Evolutionary conservation across 1,140 invertebrate species (phyloP), one percentile per base, ranked within the genome.

Genomic region (Zophobas morio): DNA sequence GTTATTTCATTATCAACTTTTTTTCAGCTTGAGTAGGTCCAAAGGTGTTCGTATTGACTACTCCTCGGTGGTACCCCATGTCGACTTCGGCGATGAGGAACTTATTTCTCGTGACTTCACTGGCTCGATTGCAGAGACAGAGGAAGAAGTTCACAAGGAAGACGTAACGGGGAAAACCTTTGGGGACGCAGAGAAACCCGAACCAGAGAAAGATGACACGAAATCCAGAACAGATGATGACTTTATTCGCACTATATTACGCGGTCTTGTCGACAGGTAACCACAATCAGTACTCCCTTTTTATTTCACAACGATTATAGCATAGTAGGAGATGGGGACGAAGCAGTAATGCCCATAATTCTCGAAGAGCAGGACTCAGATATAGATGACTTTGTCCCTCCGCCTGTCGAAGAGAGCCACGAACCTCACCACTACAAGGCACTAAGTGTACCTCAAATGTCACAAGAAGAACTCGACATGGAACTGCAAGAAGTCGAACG

Each of bases 31-130:
- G 8, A 33, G 6, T 60, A 60, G 51, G 35, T 56, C 71, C 1
- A 66, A 66, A 33, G 60, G 39, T 6, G 71, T 73, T n/a, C 47
- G 71, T n/a, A 53, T 73, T 33, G 71, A 73, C 34, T 73, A 54
- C 35, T 20, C 37, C 1, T 54, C 71, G 1, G 49, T 73, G 39
- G 39, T 54, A 54, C 71, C 71, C 0, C 71, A 73, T 39, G 71
- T 73, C 1, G 71, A 73, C 33, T 73, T 73, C 51, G 71, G 54
- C 8, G 60, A 33, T 47, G 60, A 66, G 6, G 60, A 66, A 32
- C 39, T 66, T 0, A 66, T 66, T 20, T 66, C 60, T 1, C 37
- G 60, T 5, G 60, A 66, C 1, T 5, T 66, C 0, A 40, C 8
- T 5, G n/a, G 37, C 6, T 20, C 42, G 1, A 6, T 63, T 34